These are phyloP conservation scores for Bombus terrestris DNA, from an alignment of 1,140 invertebrate species.

Conservation along the genomic window DNA sequence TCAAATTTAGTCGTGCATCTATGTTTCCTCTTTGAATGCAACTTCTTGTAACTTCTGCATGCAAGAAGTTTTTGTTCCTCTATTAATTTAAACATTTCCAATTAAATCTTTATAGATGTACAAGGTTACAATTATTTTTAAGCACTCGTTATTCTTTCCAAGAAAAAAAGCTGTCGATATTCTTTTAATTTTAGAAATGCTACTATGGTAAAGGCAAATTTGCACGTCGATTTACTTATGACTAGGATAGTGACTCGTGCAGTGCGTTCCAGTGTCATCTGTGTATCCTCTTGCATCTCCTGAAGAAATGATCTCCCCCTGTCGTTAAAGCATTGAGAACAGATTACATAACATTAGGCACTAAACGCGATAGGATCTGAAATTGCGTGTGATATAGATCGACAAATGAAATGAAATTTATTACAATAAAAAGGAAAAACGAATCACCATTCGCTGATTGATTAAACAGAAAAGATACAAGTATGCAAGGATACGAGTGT, in stretches of 20 bases:
- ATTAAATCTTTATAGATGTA: not conserved
- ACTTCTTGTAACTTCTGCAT: not conserved
- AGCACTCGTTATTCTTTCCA: not conserved
- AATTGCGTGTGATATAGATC: not conserved
- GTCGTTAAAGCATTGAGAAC: not conserved
- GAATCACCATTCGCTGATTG: not conserved
- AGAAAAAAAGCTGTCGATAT: not conserved
- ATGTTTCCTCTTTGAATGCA: not conserved
- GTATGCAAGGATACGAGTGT: not conserved
- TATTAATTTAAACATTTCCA: not conserved
- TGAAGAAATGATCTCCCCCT: not conserved
- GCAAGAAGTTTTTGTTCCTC: not conserved
- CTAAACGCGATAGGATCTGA: not conserved
- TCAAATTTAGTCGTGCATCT: not conserved
- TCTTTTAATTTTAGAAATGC: constrained; percentile 20
- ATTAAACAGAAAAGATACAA: not conserved
- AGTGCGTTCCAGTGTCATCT: not conserved
- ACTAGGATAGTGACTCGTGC: not conserved
- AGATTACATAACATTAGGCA: not conserved
- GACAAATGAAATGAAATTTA: not conserved
- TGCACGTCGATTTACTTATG: not conserved
- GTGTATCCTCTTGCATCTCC: not conserved
- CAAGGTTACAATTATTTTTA: constrained; percentile 11
- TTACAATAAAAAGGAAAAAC: not conserved
- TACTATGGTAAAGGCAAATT: not conserved